phyloP scores from a whole-genome alignment of 2,797 vertebrate genomes.

The Yasuhikotakia modesta region DNA sequence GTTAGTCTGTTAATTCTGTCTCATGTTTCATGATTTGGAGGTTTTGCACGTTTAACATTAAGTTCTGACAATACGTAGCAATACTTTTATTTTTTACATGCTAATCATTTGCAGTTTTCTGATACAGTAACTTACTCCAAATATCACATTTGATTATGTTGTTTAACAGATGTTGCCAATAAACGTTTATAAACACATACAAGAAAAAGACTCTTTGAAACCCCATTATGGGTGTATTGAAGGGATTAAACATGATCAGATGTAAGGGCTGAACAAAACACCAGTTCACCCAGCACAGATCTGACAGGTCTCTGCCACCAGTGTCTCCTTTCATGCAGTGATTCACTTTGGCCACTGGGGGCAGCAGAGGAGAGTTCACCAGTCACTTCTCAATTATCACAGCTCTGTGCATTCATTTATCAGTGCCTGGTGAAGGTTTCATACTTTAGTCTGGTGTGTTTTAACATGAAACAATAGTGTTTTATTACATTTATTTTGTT shows the following conservation, averaged over 20 bases:
- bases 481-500: no score
- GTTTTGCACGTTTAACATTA: not conserved
- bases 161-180: not conserved
- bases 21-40: no score
- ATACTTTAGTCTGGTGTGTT: not conserved
- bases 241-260: no score
- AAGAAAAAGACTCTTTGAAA: not conserved
- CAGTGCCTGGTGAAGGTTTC: not conserved
- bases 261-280: no score
- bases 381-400: slow-evolving; percentile 45
- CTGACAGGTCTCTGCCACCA: slow-evolving; percentile 17
- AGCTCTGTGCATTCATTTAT: slow-evolving; percentile 41
- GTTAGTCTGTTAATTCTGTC: not conserved
- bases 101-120: no score
- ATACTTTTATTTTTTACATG: no score
- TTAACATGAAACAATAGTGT: not conserved
- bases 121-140: not conserved
- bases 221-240: no score
- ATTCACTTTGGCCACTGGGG: slow-evolving; percentile 56
- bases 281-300: no score
- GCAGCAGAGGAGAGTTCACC: slow-evolving; percentile 59
- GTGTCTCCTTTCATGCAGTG: no score
- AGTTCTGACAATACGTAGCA: no score
- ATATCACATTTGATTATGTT: not conserved
- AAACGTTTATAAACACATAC: not conserved